A percentile compares a stretch with the other conserved stretches of the same genome.
Evolutionary conservation across 2,888 invertebrate species (phyloP).

Genomic region (Charanyca ferruginea): DNA sequence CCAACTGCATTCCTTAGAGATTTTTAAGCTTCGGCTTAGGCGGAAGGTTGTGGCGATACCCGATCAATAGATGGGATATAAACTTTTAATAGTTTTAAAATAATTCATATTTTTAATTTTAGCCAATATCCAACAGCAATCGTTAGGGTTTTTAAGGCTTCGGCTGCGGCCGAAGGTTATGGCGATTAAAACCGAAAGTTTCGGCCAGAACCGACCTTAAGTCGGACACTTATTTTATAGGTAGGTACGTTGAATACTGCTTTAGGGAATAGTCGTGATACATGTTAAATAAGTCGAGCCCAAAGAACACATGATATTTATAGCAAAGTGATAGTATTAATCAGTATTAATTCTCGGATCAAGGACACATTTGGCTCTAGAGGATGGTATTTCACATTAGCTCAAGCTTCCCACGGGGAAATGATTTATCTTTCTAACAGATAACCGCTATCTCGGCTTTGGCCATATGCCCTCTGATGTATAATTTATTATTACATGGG

Average conservation of each 20-base stretch:
- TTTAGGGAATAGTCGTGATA: neutral
- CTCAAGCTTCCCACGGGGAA: constrained; percentile 44
- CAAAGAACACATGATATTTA: constrained; percentile 13
- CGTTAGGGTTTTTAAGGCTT: no score
- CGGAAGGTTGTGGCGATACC: no score
- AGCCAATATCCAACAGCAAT: no score
- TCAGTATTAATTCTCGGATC: constrained; percentile 40
- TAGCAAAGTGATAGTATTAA: constrained; percentile 32
- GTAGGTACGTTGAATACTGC: neutral
- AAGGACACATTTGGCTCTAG: constrained; percentile 41
- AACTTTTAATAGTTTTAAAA: no score
- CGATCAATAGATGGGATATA: no score
- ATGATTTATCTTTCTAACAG: constrained; percentile 48
- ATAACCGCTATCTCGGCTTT: constrained; percentile 32
- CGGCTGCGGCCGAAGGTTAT: no score
- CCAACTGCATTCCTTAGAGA: no score
- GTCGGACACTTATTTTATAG: neutral
- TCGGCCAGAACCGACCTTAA: no score
- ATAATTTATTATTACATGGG: constrained; percentile 12
- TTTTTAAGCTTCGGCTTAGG: no score
- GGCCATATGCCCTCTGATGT: constrained; percentile 8
- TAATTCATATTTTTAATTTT: no score
- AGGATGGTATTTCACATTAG: constrained; percentile 50
- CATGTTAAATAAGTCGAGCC: neutral
- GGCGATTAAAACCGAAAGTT: no score